Evolutionary conservation across 35 echinoderm and acorn worm species (phyloP).

Genomic region (Ophioderma brevispina): DNA sequence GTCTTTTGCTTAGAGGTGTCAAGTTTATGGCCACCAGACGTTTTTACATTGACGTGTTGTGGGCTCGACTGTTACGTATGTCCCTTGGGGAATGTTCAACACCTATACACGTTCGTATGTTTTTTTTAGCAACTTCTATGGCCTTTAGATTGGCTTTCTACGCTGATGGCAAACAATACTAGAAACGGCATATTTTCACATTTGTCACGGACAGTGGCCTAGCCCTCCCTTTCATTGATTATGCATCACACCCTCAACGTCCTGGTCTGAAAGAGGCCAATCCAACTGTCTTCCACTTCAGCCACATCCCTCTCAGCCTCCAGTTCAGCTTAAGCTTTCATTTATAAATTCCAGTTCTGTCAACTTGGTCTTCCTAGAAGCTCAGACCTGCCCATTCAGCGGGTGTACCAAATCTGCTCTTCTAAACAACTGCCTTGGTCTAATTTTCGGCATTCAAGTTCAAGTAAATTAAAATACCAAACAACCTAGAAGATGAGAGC

Average conservation of each 20-base stretch:
- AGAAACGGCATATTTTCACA: not conserved
- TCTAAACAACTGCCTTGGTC: conserved; percentile 1
- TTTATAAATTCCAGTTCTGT: not conserved
- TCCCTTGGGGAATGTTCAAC: no score
- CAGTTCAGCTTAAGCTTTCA: not conserved
- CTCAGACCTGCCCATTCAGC: not conserved
- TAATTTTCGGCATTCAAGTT: not conserved
- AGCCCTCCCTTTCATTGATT: not conserved
- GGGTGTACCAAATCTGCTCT: not conserved
- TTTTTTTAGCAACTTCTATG: no score
- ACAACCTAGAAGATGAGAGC: not conserved
- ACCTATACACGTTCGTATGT: no score
- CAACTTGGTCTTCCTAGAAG: not conserved
- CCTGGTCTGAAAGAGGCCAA: not conserved
- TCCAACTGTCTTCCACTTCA: not conserved
- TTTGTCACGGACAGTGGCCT: not conserved
- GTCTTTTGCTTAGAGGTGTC: no score
- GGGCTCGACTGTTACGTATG: no score
- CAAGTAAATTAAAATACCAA: conserved; percentile 1
- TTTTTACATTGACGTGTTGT: no score
- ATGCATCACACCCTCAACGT: not conserved
- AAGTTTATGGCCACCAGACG: no score
- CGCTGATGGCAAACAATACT: not conserved
- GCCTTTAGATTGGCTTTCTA: not conserved
- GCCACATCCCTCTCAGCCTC: not conserved